A percentile compares a stretch with the other conserved stretches of the same genome.
Conservation (phyloP, 2,113 vertebrate genomes). For the Petromus typicus region DNA sequence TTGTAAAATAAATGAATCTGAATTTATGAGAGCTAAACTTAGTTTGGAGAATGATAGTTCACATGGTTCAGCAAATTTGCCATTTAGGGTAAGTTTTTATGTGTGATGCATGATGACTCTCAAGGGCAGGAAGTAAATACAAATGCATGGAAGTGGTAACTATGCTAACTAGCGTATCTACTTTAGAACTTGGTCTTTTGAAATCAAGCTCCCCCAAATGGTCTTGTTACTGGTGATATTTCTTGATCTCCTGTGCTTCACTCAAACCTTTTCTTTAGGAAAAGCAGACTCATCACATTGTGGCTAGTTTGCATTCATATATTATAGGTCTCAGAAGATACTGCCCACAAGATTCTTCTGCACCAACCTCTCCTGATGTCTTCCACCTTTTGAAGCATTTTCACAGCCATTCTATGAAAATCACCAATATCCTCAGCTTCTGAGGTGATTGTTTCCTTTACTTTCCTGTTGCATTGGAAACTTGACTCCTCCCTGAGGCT, state of each 20-base stretch:
- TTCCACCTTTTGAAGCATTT: neutral
- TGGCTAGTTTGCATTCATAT: neutral
- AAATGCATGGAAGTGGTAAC: neutral
- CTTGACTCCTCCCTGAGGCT: neutral
- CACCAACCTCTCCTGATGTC: neutral
- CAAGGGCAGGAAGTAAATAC: neutral
- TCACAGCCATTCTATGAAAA: neutral
- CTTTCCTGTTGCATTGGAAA: neutral
- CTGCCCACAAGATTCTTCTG: neutral
- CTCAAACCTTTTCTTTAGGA: neutral
- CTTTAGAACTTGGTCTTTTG: neutral
- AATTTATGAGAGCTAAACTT: neutral
- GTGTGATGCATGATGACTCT: neutral
- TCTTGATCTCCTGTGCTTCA: fast-evolving
- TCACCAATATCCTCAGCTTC: neutral
- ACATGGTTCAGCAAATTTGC: neutral
- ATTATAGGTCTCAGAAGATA: neutral
- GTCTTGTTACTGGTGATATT: neutral
- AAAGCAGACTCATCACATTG: neutral
- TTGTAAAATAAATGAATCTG: neutral
- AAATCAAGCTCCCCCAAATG: neutral
- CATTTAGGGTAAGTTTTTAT: slow-evolving; percentile 30
- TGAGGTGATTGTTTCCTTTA: neutral
- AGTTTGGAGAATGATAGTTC: slow-evolving; percentile 6
- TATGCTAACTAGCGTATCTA: neutral